Conservation (phyloP, 2,797 vertebrate genomes). For the Molothrus ater region DNA sequence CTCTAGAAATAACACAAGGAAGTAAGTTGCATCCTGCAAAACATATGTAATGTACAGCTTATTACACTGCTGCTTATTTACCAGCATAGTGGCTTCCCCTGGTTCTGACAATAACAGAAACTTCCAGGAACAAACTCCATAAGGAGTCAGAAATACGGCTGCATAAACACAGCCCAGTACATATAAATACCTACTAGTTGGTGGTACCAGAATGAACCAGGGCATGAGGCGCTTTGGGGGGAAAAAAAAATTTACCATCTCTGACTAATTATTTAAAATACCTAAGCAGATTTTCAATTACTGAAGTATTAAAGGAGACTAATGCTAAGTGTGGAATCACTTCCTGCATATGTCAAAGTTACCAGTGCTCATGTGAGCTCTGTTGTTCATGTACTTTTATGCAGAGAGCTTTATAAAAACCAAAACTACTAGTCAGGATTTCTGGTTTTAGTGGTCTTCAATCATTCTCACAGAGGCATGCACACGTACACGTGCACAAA, state of each 20-base stretch:
- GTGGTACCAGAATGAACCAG: neutral
- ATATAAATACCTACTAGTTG: neutral
- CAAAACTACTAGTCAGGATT: neutral
- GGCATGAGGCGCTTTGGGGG: neutral
- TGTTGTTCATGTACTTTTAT: neutral
- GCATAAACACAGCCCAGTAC: neutral
- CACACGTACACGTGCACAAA: fast-evolving
- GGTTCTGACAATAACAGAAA: neutral
- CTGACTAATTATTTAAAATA: neutral
- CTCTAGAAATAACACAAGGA: neutral
- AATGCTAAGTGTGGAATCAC: neutral
- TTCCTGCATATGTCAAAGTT: neutral
- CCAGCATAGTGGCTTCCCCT: neutral
- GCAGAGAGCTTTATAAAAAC: neutral
- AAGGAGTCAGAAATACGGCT: neutral
- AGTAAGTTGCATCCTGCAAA: neutral
- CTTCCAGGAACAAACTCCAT: neutral
- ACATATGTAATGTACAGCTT: neutral
- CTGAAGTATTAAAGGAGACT: neutral
- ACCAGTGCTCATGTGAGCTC: neutral
- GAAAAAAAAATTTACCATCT: neutral
- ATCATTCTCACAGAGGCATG: neutral
- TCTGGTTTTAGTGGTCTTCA: neutral
- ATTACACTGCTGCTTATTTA: neutral
- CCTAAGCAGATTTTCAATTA: neutral